Evolutionary conservation across 1,140 invertebrate genomes (phyloP).

Genomic region (Bombus difficillimus): DNA sequence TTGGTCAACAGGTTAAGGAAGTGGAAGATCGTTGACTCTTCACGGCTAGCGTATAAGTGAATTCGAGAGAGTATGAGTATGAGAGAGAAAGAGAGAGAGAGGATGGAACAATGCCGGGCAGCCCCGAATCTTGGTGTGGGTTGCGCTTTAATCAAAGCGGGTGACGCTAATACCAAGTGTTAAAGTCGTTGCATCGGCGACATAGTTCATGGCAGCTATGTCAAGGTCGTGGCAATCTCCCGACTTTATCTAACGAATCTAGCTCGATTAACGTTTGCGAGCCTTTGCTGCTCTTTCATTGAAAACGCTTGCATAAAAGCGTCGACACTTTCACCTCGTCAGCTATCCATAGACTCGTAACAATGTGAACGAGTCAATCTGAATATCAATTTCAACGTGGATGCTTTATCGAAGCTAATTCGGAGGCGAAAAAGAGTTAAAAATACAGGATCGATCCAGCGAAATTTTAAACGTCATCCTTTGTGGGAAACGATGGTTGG

Average conservation of each 20-base stretch:
- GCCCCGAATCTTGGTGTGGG: background rate
- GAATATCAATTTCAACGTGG: background rate
- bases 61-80: too few relatives aligned
- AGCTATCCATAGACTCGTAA: background rate
- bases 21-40: background rate
- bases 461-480: too few relatives aligned
- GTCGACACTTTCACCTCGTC: conserved; percentile 18
- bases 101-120: background rate
- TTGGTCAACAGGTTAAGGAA: background rate
- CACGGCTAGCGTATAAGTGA: background rate
- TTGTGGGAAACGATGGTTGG: too few relatives aligned
- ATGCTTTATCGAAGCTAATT: background rate
- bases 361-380: background rate
- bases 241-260: conserved; percentile 34
- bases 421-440: background rate
- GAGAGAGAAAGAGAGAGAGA: too few relatives aligned
- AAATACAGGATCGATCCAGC: too few relatives aligned
- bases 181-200: conserved; percentile 16
- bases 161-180: background rate
- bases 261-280: conserved; percentile 7
- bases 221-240: conserved; percentile 67
- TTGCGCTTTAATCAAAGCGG: background rate
- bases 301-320: background rate
- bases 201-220: conserved; percentile 42
- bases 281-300: background rate